Evolutionary conservation across 2,797 vertebrate species (phyloP), one percentile per base, ranked within the genome.

Genomic region (Phoeniculus purpureus): DNA sequence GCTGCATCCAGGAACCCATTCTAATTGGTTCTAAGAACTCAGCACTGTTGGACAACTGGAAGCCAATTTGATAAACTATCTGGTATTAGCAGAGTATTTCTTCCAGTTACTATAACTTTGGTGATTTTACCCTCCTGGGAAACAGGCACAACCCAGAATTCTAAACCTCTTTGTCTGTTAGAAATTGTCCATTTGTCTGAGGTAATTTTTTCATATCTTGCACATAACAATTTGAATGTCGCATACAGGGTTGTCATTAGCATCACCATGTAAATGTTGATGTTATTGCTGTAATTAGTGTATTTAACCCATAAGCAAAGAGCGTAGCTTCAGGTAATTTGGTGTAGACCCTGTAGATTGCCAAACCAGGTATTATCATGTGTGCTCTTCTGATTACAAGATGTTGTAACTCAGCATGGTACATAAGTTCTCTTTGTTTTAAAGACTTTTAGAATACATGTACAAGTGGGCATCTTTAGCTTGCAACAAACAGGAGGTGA

Each of bases 41-140:
- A 21, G 61, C 4, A 22, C 21, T 77, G 26, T 52, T 68, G 87
- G 65, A 58, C 47, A 68, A 23, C 64, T 81, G 80, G 60, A 82
- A 73, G 87, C 29, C 3, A 1, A 31, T 88, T 61, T 82, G 6
- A 55, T 89, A 32, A 74, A 68, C 13, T 16, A 17, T 71, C 37
- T 81, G 77, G 19, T 22, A 32, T 29, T 37, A 74, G 58, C 27
- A 54, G 67, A 74, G 54, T 37, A 26, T 58, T 92, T 55, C 51
- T 89, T 91, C 54, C 50, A 31, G 65, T 82, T 72, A 37, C 47
- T 72, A 45, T 66, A 72, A 50, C 71, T 80, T 7, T 4, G 47
- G 37, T 81, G 65, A 55, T 61, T 82, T 83, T 79, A 74, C 54
- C 68, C 87, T 93, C 68, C 61, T 91, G 81, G 75, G 59, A 64